Conservation (phyloP, 2,113 vertebrate species). For the Prochilodus magdalenae region DNA sequence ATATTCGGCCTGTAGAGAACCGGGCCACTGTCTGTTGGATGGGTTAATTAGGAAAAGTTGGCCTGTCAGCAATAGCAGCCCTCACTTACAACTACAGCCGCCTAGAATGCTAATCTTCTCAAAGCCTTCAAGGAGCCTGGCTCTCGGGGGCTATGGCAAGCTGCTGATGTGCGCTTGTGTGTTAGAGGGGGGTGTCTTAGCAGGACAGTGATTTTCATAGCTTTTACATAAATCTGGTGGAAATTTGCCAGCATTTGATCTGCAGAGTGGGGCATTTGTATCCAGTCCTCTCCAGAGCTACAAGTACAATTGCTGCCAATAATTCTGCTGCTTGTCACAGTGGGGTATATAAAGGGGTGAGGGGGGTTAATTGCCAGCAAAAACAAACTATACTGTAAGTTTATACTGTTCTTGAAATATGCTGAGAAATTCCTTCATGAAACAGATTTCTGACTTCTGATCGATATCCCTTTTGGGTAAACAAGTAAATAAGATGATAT, state of each 20-base stretch:
- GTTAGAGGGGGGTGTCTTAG: neutral
- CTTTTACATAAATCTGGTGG: neutral
- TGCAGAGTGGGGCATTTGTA: neutral
- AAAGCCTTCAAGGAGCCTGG: slow-evolving; percentile 2
- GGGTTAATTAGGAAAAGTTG: slow-evolving; percentile 78
- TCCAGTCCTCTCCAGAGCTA: too few species aligned
- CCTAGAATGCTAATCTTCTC: slow-evolving; percentile 6
- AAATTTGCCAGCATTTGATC: neutral
- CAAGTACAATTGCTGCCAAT: too few species aligned
- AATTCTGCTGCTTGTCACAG: too few species aligned
- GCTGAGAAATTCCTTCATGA: too few species aligned
- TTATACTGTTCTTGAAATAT: too few species aligned
- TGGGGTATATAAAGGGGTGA: too few species aligned
- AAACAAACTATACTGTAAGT: too few species aligned
- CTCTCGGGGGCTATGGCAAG: neutral
- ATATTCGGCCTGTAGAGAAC: slow-evolving; percentile 64
- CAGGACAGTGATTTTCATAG: neutral
- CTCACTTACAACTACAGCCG: slow-evolving; percentile 39
- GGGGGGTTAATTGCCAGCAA: too few species aligned
- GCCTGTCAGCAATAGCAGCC: slow-evolving; percentile 68
- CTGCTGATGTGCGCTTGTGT: neutral
- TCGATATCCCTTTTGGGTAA: too few species aligned
- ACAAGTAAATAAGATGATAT: too few species aligned
- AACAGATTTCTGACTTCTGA: too few species aligned
- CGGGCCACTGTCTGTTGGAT: slow-evolving; percentile 66